A percentile compares a stretch with the other conserved stretches of the same genome.
Evolutionary conservation across 2,888 invertebrate species (phyloP).

Genomic region (Calameuta pallipes): DNA sequence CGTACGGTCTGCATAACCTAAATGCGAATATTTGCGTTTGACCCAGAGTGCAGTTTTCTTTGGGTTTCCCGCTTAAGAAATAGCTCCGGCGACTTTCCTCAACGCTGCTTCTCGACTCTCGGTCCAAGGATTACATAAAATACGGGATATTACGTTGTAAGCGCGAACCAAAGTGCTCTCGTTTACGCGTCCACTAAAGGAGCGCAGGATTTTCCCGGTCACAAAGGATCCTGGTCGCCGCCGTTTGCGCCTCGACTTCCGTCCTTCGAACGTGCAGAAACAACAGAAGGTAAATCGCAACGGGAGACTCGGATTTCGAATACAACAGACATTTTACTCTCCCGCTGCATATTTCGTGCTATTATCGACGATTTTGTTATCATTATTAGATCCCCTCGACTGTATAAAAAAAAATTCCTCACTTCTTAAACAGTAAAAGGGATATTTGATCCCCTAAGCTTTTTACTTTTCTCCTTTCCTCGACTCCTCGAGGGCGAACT

Average conservation of each 20-base stretch:
- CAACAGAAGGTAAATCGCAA: too few species aligned
- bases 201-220: slow-evolving; percentile 7
- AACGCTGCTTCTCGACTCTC: not conserved
- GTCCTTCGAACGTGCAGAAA: not conserved
- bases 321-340: too few species aligned
- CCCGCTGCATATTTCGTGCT: too few species aligned
- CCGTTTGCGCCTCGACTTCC: not conserved
- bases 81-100: not conserved
- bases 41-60: not conserved
- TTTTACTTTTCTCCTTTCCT: not conserved
- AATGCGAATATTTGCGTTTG: not conserved
- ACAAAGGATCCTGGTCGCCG: slow-evolving; percentile 3
- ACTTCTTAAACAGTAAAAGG: not conserved
- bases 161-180: slow-evolving; percentile 9
- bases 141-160: not conserved
- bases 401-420: not conserved
- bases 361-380: not conserved
- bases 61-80: not conserved
- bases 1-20: not conserved
- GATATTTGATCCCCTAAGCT: not conserved
- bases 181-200: slow-evolving; percentile 7
- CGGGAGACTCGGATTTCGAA: too few species aligned
- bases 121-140: not conserved
- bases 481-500: not conserved
- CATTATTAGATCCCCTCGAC: not conserved